phyloP scores from a whole-genome alignment of 2,797 vertebrate genomes.

The Danio albolineatus region DNA sequence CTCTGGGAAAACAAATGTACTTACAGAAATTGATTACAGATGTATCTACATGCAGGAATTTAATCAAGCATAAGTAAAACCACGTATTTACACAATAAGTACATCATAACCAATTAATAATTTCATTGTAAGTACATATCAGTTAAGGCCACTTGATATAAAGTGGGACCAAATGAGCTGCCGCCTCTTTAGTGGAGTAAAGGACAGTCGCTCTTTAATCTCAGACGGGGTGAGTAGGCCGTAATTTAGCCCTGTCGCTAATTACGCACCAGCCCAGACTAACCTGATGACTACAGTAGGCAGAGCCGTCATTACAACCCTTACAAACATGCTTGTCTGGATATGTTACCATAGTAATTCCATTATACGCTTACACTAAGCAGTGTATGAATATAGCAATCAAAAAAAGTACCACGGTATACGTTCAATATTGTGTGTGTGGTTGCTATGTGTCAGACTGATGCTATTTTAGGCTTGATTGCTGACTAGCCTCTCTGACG shows the following conservation, averaged over 20 bases:
- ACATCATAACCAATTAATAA: too few species aligned
- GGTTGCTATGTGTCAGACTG: slow-evolving; percentile 42
- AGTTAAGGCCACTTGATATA: too few species aligned
- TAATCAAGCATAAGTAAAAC: too few species aligned
- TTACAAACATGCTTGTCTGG: slow-evolving; percentile 76
- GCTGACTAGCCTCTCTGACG: slow-evolving; percentile 39
- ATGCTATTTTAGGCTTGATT: slow-evolving; percentile 49
- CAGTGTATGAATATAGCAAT: neutral
- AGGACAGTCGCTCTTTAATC: slow-evolving; percentile 76
- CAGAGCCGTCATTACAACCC: slow-evolving; percentile 60
- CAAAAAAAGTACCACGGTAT: neutral
- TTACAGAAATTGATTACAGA: too few species aligned
- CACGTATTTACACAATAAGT: too few species aligned
- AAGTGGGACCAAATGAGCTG: too few species aligned
- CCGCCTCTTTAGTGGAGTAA: neutral
- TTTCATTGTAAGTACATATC: too few species aligned
- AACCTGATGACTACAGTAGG: slow-evolving; percentile 60
- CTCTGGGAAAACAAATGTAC: too few species aligned
- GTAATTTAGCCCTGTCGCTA: slow-evolving; percentile 86
- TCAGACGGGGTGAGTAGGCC: slow-evolving; percentile 76
- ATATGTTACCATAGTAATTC: slow-evolving; percentile 74
- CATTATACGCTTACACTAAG: neutral
- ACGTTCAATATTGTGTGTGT: neutral
- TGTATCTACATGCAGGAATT: too few species aligned
- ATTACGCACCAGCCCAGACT: slow-evolving; percentile 60